Conservation (phyloP, 2,113 vertebrate species). For the Sturnira hondurensis region DNA sequence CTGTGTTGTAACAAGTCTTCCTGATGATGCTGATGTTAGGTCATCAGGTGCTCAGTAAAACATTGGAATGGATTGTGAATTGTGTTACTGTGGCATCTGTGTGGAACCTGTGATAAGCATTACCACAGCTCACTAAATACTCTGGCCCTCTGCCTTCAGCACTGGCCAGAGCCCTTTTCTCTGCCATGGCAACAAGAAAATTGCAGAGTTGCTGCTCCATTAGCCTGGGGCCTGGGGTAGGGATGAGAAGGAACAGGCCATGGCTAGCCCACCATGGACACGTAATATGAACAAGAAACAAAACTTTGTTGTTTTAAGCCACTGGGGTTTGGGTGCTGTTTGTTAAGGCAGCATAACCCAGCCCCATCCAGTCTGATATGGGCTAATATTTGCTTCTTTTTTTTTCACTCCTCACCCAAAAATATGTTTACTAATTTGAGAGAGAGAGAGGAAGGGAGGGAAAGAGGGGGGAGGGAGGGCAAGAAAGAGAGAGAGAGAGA, state of each 20-base stretch:
- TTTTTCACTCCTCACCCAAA: too few species aligned
- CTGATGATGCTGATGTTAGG: not conserved
- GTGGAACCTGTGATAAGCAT: not conserved
- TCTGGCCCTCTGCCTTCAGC: not conserved
- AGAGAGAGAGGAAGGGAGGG: too few species aligned
- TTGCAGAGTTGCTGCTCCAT: not conserved
- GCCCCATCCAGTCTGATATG: not conserved
- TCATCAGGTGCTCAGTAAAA: not conserved
- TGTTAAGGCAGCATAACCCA: not conserved
- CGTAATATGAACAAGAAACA: not conserved
- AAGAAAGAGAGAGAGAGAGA: too few species aligned
- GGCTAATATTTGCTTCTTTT: not conserved
- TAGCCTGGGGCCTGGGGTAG: not conserved
- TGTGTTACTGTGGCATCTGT: not conserved
- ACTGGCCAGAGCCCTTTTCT: not conserved
- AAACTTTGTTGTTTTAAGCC: not conserved
- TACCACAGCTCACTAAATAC: not conserved
- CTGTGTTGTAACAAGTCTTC: not conserved
- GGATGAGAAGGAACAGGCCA: not conserved
- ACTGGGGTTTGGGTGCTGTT: not conserved
- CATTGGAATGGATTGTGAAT: too few species aligned
- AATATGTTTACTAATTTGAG: too few species aligned
- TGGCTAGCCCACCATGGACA: not conserved
- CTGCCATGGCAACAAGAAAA: not conserved
- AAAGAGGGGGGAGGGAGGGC: too few species aligned